Evolutionary conservation across 2,797 vertebrate species (phyloP), one percentile per base, ranked within the genome.

Genomic region (Notolabrus celidotus): DNA sequence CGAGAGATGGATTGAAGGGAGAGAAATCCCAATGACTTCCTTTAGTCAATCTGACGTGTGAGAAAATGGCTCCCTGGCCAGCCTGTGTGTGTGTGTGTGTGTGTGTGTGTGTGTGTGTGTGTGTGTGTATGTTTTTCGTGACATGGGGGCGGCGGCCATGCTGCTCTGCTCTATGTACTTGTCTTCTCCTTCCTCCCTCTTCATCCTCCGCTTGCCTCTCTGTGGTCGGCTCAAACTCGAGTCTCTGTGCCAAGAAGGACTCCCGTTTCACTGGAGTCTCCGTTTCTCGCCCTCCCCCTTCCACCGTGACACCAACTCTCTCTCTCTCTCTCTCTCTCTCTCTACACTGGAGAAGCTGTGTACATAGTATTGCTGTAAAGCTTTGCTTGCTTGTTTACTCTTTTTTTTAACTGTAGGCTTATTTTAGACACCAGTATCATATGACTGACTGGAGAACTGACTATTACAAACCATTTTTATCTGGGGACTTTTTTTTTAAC

Each of bases 301-400:
- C 36, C 74, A 81, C 74, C 50, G 4, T 73, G 71, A 82, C 88
- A 81, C 62, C 74, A 45, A 83, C 76, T n/a, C n/a, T n/a, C n/a
- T n/a, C n/a, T 79, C 80, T 72, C 78, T 65, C 79, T 43, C 47
- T 53, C 53, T 42, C 45, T 50, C 47, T 50, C 25, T 50, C 45
- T 47, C 27, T 25, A 59, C 81, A 81, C 75, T 65, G 0, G 68
- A 84, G 76, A 73, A 50, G 77, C 85, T 87, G 80, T 92, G 92
- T 92, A 93, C 86, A 92, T 90, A 92, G 80, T 88, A 84, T 85
- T 89, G 89, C 79, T 84, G 77, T 86, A 89, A 74, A 86, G 82
- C 76, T 79, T 82, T 80, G 74, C 82, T 87, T 80, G 77, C 82
- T 85, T 83, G 60, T 86, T 88, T 86, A 80, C 63, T 78, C 34